A percentile compares a stretch with the other conserved stretches of the same genome.
Conservation (phyloP, 2,888 invertebrate genomes). For the Hecatera dysodea region DNA sequence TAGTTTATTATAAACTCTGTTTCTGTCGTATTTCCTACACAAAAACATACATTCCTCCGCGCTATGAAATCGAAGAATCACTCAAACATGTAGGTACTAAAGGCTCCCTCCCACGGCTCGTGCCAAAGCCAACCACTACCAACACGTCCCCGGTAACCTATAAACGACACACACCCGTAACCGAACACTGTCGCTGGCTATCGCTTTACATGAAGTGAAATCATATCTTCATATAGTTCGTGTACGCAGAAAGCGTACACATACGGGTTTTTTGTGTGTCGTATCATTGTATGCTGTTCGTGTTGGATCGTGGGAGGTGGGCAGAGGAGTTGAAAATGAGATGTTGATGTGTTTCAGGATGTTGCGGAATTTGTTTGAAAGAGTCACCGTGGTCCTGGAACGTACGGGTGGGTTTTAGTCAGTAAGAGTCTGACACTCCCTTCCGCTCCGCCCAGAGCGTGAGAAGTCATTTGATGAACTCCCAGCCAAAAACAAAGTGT, state of each 20-base stretch:
- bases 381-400: no score
- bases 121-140: not conserved
- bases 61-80: not conserved
- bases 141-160: conserved; percentile 26
- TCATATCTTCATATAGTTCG: conserved; percentile 48
- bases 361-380: no score
- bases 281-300: conserved; percentile 8
- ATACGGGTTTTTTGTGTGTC: conserved; percentile 50
- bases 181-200: conserved; percentile 34
- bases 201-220: conserved; percentile 59
- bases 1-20: no score
- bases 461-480: no score
- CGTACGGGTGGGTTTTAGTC: no score
- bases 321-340: conserved; percentile 13
- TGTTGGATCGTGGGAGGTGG: conserved; percentile 12
- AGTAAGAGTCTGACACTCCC: no score
- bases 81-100: not conserved
- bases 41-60: not conserved
- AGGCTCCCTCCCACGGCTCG: not conserved
- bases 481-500: no score
- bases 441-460: no score
- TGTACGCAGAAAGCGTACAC: conserved; percentile 48
- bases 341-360: not conserved
- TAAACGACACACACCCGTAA: conserved; percentile 38
- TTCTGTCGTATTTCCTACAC: not conserved